phyloP scores from a whole-genome alignment of 30 jellyfish, hydroid and myxozoan species.

The Clytia hemisphaerica region DNA sequence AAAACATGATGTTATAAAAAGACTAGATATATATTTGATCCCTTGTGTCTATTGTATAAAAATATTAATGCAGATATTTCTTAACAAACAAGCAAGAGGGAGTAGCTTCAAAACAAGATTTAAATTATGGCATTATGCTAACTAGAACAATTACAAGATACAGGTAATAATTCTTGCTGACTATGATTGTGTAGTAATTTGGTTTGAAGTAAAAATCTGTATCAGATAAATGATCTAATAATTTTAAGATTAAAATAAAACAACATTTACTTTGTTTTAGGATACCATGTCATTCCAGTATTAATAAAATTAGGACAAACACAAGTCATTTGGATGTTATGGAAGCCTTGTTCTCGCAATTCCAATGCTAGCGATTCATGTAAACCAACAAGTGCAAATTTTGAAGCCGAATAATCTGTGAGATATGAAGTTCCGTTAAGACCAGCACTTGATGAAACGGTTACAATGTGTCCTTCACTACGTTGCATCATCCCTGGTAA shows the following conservation, averaged over 20 bases:
- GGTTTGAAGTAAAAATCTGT: too few species aligned
- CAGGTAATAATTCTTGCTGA: too few species aligned
- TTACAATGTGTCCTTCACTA: conserved; percentile 74
- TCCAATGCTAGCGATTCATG: conserved; percentile 57
- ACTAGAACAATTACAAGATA: neutral
- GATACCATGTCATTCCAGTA: conserved; percentile 79
- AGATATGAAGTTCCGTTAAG: conserved; percentile 55
- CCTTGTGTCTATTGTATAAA: too few species aligned
- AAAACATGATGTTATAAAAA: too few species aligned
- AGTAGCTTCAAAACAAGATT: too few species aligned
- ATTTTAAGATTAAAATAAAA: too few species aligned
- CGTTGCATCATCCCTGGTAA: conserved; percentile 70
- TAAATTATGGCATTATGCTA: neutral
- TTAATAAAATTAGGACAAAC: conserved; percentile 70
- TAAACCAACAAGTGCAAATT: conserved; percentile 49
- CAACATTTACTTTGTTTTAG: conserved; percentile 70
- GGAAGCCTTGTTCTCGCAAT: conserved; percentile 44
- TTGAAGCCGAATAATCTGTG: conserved; percentile 80
- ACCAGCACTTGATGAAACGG: conserved; percentile 75
- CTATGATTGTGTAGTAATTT: too few species aligned
- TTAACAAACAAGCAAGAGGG: too few species aligned
- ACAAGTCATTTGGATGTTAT: conserved; percentile 52
- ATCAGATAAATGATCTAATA: too few species aligned
- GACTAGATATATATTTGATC: too few species aligned
- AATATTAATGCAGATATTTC: too few species aligned